A percentile compares a stretch with the other conserved stretches of the same genome.
phyloP scores from a whole-genome alignment of 2,888 invertebrate species.

The Pyrrhosoma nymphula region DNA sequence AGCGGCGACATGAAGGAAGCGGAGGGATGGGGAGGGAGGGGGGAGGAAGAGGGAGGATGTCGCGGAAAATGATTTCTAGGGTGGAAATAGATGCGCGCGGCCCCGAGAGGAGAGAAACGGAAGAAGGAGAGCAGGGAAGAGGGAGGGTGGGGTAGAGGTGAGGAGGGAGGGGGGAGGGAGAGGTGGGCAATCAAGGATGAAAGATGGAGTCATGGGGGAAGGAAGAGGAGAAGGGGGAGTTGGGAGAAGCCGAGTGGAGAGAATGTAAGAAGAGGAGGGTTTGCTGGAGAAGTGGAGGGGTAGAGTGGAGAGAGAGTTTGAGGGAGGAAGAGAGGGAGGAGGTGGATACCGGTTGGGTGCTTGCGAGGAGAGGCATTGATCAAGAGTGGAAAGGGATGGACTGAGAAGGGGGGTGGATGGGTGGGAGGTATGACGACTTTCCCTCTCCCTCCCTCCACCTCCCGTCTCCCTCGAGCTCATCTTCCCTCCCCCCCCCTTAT shows the following conservation, averaged over 20 bases:
- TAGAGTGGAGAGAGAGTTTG: too few species aligned
- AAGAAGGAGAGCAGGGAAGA: background rate
- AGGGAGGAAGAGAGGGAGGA: background rate
- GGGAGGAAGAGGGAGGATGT: background rate
- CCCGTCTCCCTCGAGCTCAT: background rate
- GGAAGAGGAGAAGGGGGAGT: background rate
- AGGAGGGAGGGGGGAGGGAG: background rate
- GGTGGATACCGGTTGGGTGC: constrained; percentile 58
- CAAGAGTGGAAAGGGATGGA: background rate
- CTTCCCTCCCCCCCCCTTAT: background rate
- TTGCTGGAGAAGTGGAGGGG: background rate
- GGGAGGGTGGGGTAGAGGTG: background rate
- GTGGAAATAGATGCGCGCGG: background rate
- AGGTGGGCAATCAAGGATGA: background rate
- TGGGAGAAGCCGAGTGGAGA: background rate
- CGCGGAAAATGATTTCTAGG: constrained; percentile 9
- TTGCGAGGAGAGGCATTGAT: constrained; percentile 51
- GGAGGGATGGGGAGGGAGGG: background rate
- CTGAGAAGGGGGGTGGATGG: background rate
- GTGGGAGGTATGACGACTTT: background rate
- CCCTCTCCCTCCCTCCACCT: background rate
- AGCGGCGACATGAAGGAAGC: background rate
- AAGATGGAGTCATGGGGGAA: background rate
- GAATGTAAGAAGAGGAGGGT: background rate
- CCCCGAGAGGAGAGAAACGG: background rate